Base-by-base conservation (phyloP, 2,113 vertebrate genomes). In the Vireo altiloquus region DNA sequence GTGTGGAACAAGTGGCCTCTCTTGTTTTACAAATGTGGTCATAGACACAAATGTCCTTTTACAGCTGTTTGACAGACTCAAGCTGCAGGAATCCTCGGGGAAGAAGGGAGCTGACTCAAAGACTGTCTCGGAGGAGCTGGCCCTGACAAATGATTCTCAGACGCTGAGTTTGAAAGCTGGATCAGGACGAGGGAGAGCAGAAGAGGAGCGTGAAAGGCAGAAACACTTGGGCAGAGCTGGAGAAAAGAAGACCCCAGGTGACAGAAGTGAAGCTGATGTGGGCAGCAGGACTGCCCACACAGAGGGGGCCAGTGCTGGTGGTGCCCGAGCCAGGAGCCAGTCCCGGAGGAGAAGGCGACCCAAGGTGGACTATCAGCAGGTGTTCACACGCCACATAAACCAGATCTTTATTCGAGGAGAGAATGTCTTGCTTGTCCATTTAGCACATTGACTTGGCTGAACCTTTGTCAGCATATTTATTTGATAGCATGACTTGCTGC, bases 371-470 rank as follows among this genome's bases (percentile, higher is more conserved):
- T 99, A 99, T 52, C 99, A 99, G 69, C 98, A 98, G 95, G 98
- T 99, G 79, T 99, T 98, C 72, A 99, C 97, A 15, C 98, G 99
- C 9, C 99, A 99, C 91, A 98, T 99, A 78, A 99, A 99, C 96
- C 99, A 99, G 97, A 98, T 99, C 49, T 99, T 99, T 84, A 99
- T 99, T 92, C 97, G 99, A 33, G 99, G 99, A 5, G 99, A 99
- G 96, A 99, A 98, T 71, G 97, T 99, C n/a, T 95, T 99, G 86
- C 98, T 99, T 82, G 98, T 99, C 23, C 99, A 99, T 93, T 97
- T 99, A 65, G 97, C 97, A 54, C 98, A 98, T 81, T 98, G 97
- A 98, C 84, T 78, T 59, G 70, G 68, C 94, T 90, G 79, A 50
- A 86, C 83, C 89, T 91, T 76, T 10, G 56, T 87, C 77, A 60